Conservation (phyloP, 2,113 vertebrate genomes). For the Nestor notabilis region DNA sequence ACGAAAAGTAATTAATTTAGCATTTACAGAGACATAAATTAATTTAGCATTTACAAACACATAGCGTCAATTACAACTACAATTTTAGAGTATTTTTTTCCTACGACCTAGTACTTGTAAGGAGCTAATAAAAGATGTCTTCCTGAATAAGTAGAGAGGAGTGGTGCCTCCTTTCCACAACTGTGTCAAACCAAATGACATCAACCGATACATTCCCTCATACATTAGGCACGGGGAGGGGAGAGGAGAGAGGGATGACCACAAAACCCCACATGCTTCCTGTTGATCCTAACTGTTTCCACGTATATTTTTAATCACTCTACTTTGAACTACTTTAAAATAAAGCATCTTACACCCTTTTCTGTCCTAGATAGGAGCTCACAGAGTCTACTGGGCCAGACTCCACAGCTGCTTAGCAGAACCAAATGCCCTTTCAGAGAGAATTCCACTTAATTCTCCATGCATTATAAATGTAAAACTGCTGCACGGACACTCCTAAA, state of each 20-base stretch:
- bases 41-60: background rate
- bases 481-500: background rate
- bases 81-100: background rate
- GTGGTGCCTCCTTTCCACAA: background rate
- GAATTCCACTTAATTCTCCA: background rate
- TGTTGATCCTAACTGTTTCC: background rate
- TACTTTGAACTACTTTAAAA: background rate
- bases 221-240: background rate
- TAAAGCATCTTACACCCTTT: background rate
- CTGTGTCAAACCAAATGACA: background rate
- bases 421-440: background rate
- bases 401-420: background rate
- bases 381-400: background rate
- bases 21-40: background rate
- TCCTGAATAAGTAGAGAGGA: background rate
- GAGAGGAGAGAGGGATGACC: background rate
- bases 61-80: background rate
- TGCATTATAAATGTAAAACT: background rate
- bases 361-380: background rate
- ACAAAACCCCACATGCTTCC: background rate
- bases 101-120: background rate
- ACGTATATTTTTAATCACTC: background rate
- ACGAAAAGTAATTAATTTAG: background rate
- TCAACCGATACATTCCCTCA: background rate
- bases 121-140: background rate